Conservation (phyloP, 2,797 vertebrate genomes). For the Diceros bicornis region DNA sequence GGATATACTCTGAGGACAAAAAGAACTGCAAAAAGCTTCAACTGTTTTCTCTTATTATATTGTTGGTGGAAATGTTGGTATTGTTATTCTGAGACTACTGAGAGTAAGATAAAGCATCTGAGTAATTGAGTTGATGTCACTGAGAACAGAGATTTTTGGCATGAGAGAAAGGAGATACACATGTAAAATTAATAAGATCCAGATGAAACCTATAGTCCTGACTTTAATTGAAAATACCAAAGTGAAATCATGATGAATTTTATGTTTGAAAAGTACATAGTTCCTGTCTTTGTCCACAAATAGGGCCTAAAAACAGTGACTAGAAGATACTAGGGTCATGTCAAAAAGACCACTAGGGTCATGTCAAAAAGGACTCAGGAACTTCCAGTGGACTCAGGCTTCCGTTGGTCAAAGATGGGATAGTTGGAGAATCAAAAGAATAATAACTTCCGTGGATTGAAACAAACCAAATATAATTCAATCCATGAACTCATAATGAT, state of each 20-base stretch:
- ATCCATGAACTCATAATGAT: not conserved
- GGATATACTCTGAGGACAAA: not conserved
- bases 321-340: not conserved
- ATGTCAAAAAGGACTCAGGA: not conserved
- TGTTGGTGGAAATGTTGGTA: not conserved
- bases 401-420: not conserved
- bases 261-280: slow-evolving; percentile 33
- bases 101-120: not conserved
- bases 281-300: not conserved
- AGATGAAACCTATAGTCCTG: not conserved
- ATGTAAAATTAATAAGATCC: slow-evolving; percentile 33
- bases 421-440: slow-evolving; percentile 42
- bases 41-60: not conserved
- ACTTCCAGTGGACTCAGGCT: not conserved
- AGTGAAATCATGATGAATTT: slow-evolving; percentile 47
- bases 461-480: slow-evolving; percentile 33
- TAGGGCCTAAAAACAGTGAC: not conserved
- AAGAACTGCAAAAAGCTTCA: not conserved
- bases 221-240: slow-evolving; percentile 44
- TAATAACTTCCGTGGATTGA: not conserved
- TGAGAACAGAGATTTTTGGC: slow-evolving; percentile 7
- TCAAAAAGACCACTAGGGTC: not conserved
- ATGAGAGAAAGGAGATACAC: slow-evolving; percentile 27
- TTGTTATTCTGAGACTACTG: slow-evolving; percentile 21
- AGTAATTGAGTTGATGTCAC: not conserved